These are phyloP conservation scores for Corella eumyota DNA, from an alignment of 23 tunicate species.

Conservation along the genomic window DNA sequence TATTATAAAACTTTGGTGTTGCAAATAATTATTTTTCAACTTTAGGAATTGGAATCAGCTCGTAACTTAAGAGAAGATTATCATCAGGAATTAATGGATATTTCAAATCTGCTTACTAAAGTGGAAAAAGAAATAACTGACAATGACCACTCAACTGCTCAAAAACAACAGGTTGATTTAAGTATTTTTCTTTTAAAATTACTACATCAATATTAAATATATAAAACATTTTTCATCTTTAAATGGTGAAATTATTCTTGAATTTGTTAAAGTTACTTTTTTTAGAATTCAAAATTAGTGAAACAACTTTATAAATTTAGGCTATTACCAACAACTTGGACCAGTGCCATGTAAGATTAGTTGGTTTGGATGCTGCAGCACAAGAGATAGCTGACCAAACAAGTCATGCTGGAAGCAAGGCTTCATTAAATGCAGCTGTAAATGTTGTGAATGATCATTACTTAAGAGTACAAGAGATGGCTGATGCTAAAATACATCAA, in stretches of 20 bases:
- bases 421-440: slow-evolving; percentile 71
- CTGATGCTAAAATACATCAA: slow-evolving; percentile 23
- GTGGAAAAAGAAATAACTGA: slow-evolving; percentile 38
- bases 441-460: slow-evolving; percentile 71
- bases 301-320: neutral
- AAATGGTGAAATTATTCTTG: too few relatives aligned
- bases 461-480: slow-evolving; percentile 50
- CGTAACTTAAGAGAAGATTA: slow-evolving; percentile 59
- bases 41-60: slow-evolving; percentile 67
- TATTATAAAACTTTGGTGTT: neutral
- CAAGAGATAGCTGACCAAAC: slow-evolving; percentile 89
- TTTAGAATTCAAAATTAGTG: too few relatives aligned
- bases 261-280: too few relatives aligned
- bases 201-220: too few relatives aligned
- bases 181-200: too few relatives aligned
- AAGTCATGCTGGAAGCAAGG: slow-evolving; percentile 52
- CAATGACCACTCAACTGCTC: too few relatives aligned
- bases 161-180: too few relatives aligned
- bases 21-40: neutral
- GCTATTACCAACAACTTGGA: slow-evolving; percentile 21
- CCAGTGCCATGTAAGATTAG: slow-evolving; percentile 47
- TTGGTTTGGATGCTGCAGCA: slow-evolving; percentile 61
- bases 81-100: slow-evolving; percentile 56
- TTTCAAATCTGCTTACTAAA: slow-evolving; percentile 32
- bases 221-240: too few relatives aligned